These are phyloP conservation scores for Dendrophyllia cribrosa DNA, from an alignment of 64 coral and sea anemone genomes.

Conservation along the genomic window DNA sequence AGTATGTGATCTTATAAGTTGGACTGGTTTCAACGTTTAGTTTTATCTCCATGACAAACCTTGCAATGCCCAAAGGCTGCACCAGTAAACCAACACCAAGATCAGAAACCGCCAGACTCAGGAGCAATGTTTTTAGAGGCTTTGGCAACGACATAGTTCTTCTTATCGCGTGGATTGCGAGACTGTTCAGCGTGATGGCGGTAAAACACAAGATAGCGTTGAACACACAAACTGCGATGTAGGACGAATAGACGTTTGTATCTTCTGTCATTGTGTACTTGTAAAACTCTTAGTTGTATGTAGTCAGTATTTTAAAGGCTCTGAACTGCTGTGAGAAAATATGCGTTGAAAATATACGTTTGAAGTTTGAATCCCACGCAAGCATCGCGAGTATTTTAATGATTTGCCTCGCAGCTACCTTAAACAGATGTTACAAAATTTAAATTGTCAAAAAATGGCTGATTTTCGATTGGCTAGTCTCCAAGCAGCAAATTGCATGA, in stretches of 20 bases:
- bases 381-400: too few relatives aligned
- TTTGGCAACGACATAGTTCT: background rate
- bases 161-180: background rate
- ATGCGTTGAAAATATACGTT: too few relatives aligned
- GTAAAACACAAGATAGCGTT: background rate
- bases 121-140: background rate
- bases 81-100: background rate
- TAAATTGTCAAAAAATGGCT: too few relatives aligned
- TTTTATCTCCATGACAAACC: background rate
- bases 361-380: too few relatives aligned
- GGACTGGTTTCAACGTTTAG: background rate
- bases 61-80: background rate
- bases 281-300: too few relatives aligned
- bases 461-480: too few relatives aligned
- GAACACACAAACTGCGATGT: background rate
- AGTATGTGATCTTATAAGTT: background rate
- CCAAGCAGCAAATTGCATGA: too few relatives aligned
- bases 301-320: background rate
- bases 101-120: conserved; percentile 3
- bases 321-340: too few relatives aligned
- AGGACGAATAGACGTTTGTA: background rate
- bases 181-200: background rate
- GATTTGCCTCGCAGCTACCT: too few relatives aligned
- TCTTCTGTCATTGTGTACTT: background rate
- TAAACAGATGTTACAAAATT: too few relatives aligned